Conservation (phyloP, 2,113 vertebrate genomes). For the Neopipo cinnamomea region DNA sequence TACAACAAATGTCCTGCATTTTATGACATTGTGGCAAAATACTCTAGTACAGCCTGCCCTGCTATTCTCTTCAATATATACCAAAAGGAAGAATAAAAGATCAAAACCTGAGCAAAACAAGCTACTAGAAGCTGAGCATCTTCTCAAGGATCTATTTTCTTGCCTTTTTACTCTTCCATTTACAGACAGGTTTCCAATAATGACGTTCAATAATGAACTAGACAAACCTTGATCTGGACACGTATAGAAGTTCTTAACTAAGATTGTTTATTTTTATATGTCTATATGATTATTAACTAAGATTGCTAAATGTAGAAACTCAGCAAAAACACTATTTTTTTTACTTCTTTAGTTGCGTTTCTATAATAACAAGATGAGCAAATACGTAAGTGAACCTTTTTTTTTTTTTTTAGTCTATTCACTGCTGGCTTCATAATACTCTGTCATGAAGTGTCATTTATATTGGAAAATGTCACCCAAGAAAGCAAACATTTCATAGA, state of each 20-base stretch:
- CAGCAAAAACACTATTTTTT: not conserved
- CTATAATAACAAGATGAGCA: not conserved
- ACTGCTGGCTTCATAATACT: not conserved
- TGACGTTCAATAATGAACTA: not conserved
- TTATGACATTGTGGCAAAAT: not conserved
- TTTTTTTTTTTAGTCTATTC: not conserved
- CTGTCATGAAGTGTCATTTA: not conserved
- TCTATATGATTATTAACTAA: not conserved
- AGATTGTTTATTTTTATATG: not conserved
- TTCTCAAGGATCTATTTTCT: not conserved
- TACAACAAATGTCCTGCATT: not conserved
- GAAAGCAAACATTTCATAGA: constrained; percentile 24
- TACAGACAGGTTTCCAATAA: not conserved
- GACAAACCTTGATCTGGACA: not conserved
- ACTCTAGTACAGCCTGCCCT: not conserved
- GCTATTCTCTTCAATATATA: not conserved
- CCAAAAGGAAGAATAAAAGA: not conserved
- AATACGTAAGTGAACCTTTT: not conserved
- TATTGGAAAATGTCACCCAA: constrained; percentile 3
- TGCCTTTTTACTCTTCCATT: not conserved
- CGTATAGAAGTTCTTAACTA: not conserved
- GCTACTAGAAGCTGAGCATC: not conserved
- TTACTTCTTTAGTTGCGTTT: not conserved
- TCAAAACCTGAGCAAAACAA: not conserved
- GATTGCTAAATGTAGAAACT: not conserved